Evolutionary conservation across 2,888 invertebrate genomes (phyloP).

Genomic region (Aphodius granarius): DNA sequence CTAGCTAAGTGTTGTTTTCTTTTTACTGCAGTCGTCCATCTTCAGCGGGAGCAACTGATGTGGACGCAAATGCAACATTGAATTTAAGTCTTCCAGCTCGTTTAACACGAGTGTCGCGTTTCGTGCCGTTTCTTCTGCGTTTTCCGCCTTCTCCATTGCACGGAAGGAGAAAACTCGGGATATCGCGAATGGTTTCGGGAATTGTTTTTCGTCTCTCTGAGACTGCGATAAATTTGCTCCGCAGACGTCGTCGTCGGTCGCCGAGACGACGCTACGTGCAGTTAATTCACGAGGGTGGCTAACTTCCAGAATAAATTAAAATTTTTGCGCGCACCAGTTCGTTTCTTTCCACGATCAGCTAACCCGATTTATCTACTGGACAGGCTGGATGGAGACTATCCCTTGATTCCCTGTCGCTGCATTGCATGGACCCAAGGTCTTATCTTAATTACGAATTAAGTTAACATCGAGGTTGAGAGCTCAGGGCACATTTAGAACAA

Average conservation of each 20-base stretch:
- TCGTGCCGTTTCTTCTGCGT: too few relatives aligned
- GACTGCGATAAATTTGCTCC: neutral
- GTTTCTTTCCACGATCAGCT: neutral
- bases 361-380: slow-evolving; percentile 5
- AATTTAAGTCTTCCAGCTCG: neutral
- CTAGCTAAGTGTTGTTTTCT: neutral
- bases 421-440: slow-evolving; percentile 20
- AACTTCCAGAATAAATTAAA: slow-evolving; percentile 13
- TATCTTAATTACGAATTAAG: slow-evolving; percentile 40
- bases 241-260: neutral
- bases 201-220: neutral
- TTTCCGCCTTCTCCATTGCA: neutral
- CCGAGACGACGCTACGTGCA: neutral
- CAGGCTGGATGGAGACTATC: neutral
- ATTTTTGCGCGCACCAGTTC: slow-evolving; percentile 3
- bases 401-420: neutral
- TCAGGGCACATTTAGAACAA: too few relatives aligned
- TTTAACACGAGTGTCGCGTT: neutral
- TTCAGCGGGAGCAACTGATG: neutral
- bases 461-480: too few relatives aligned
- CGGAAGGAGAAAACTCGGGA: neutral
- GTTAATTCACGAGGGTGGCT: slow-evolving; percentile 6
- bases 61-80: neutral
- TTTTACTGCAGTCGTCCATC: neutral
- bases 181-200: neutral